Evolutionary conservation across 2,113 vertebrate species (phyloP), one percentile per base, ranked within the genome.

Genomic region (Hyaena hyaena): DNA sequence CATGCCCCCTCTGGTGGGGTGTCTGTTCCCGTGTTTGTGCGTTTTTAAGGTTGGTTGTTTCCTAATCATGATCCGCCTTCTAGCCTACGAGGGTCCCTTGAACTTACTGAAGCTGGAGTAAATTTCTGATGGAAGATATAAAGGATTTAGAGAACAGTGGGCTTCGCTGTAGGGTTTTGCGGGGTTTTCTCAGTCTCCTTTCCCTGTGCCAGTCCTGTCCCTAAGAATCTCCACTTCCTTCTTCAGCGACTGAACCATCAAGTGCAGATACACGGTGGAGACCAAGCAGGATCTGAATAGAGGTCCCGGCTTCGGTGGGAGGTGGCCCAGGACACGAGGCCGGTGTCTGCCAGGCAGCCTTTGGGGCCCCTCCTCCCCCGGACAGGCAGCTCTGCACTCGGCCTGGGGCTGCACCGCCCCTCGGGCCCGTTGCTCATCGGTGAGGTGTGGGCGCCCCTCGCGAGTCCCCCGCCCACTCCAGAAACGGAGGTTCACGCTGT

Each of bases 251-350:
- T 1, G 69, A 48, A 26, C 23, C 31, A 7, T 43, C 39, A 53
- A 16, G 19, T 0, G 23, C 43, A 48, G 6, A 2, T 4, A 8
- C 10, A 0, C 0, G 0, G 12, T 3, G 23, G 15, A 28, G 50
- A 11, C 0, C 24, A 28, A 8, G 79, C 48, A 1, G 63, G 61
- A 0, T 63, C 24, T 23, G 33, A 19, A 10, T 0, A 17, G 69
- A 45, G 48, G 23, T 4, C 73, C 80, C 4, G 23, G 21, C 2
- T 26, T 2, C 23, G 8, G 23, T 15, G 15, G 16, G 17, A 73
- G 14, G 24, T 39, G 48, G 48, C 48, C 53, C 53, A 16, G 39
- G 39, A 39, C 39, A 39, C 3, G 39, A 39, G 39, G 39, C 39
- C 39, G 3, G 39, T 39, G 39, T 39, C 39, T 39, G 39, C 39